Evolutionary conservation across 2,797 vertebrate genomes (phyloP).

Genomic region (Columba guinea): DNA sequence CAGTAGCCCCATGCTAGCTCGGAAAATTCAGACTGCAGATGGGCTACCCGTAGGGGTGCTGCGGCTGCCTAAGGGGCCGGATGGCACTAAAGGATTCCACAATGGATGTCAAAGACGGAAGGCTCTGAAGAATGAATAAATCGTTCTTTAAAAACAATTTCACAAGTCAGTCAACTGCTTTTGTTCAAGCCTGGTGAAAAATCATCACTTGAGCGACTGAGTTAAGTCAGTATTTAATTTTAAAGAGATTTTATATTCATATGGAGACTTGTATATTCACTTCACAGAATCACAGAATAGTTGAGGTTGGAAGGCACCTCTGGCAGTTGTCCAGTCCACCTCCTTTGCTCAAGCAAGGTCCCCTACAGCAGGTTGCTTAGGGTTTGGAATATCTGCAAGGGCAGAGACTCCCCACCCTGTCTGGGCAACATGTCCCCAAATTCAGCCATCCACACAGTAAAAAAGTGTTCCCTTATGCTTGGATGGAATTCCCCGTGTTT

Average conservation of each 20-base stretch:
- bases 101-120: slow-evolving; percentile 79
- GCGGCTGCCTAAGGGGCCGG: slow-evolving; percentile 90
- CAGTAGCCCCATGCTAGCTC: slow-evolving; percentile 86
- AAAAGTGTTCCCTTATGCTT: not conserved
- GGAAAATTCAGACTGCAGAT: slow-evolving; percentile 89
- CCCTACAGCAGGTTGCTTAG: not conserved
- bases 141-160: not conserved
- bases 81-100: slow-evolving; percentile 93
- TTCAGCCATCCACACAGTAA: not conserved
- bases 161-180: not conserved
- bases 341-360: not conserved
- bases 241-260: slow-evolving; percentile 70
- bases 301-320: not conserved
- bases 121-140: slow-evolving; percentile 39
- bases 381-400: not conserved
- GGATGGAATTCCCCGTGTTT: not conserved
- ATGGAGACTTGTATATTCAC: slow-evolving; percentile 43
- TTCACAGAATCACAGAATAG: not conserved
- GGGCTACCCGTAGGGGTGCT: slow-evolving; percentile 90
- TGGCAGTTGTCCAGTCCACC: not conserved
- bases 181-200: slow-evolving; percentile 41
- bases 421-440: not conserved
- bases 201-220: not conserved
- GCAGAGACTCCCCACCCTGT: not conserved
- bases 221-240: slow-evolving; percentile 58